phyloP scores from a whole-genome alignment of 2,888 invertebrate genomes.

The Agapostemon virescens region DNA sequence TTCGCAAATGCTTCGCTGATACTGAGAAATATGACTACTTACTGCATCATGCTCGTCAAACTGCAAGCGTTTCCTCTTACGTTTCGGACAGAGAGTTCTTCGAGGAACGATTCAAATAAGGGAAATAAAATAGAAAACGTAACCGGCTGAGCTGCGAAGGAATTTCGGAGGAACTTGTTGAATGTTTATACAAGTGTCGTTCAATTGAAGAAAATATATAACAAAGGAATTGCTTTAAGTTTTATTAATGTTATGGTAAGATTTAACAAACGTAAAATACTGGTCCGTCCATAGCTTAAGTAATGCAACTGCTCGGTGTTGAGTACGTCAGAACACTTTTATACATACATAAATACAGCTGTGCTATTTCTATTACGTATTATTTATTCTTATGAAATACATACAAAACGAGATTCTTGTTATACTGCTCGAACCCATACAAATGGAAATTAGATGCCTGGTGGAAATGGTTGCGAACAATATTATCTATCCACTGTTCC shows the following conservation, averaged over 20 bases:
- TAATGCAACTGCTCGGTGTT: neutral
- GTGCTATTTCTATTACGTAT: slow-evolving; percentile 12
- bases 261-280: slow-evolving; percentile 12
- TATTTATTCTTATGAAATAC: slow-evolving; percentile 40
- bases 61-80: neutral
- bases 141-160: neutral
- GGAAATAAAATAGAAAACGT: neutral
- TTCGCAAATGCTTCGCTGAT: neutral
- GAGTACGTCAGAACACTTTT: neutral
- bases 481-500: neutral
- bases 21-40: slow-evolving; percentile 33
- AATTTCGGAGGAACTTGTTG: neutral
- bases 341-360: slow-evolving; percentile 19
- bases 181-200: too few relatives aligned
- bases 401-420: slow-evolving; percentile 38
- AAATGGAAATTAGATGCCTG: slow-evolving; percentile 10
- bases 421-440: neutral
- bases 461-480: slow-evolving; percentile 5
- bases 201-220: neutral
- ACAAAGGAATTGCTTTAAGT: neutral
- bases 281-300: neutral
- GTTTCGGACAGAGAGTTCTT: neutral
- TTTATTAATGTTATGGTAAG: slow-evolving; percentile 7
- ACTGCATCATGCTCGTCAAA: slow-evolving; percentile 14
- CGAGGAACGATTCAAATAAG: slow-evolving; percentile 4